A percentile compares a stretch with the other conserved stretches of the same genome.
Evolutionary conservation across 23 tunicate species (phyloP).

Genomic region (Phallusia fumigata): DNA sequence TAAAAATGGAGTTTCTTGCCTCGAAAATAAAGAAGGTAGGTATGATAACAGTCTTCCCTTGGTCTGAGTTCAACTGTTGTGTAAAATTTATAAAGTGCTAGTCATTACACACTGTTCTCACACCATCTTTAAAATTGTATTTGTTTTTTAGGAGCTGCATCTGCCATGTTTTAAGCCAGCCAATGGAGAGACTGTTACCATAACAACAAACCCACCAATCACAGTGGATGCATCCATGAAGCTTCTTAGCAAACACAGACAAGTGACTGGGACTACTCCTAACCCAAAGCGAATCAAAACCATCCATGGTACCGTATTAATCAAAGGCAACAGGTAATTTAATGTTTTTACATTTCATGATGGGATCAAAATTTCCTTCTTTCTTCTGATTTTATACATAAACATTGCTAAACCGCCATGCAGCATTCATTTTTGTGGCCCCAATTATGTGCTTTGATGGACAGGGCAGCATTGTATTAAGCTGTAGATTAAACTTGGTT

Average conservation of each 20-base stretch:
- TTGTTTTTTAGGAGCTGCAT: slow-evolving; percentile 55
- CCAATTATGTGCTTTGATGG: not conserved
- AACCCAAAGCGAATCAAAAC: slow-evolving; percentile 67
- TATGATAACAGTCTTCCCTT: not conserved
- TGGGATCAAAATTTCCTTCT: not conserved
- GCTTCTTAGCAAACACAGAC: slow-evolving; percentile 57
- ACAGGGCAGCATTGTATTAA: not conserved
- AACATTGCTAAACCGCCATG: not conserved
- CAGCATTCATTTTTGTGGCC: not conserved
- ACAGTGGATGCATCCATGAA: slow-evolving; percentile 76
- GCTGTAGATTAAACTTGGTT: not conserved
- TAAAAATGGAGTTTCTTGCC: slow-evolving; percentile 89
- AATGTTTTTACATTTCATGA: too few relatives aligned
- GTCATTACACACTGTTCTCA: not conserved
- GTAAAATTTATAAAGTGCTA: not conserved
- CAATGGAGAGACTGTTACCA: slow-evolving; percentile 95
- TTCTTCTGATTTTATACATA: not conserved
- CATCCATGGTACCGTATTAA: slow-evolving; percentile 75
- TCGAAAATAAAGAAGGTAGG: slow-evolving; percentile 70
- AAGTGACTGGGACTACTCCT: slow-evolving; percentile 35
- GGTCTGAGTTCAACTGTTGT: not conserved
- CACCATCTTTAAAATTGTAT: not conserved
- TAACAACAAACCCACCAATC: slow-evolving; percentile 79
- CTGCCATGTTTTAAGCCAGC: slow-evolving; percentile 96
- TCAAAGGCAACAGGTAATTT: slow-evolving; percentile 78